Percentiles rank a stretch among this genome's conserved stretches.
Conservation (phyloP, 2,797 vertebrate species). For the Hirundo rustica region DNA sequence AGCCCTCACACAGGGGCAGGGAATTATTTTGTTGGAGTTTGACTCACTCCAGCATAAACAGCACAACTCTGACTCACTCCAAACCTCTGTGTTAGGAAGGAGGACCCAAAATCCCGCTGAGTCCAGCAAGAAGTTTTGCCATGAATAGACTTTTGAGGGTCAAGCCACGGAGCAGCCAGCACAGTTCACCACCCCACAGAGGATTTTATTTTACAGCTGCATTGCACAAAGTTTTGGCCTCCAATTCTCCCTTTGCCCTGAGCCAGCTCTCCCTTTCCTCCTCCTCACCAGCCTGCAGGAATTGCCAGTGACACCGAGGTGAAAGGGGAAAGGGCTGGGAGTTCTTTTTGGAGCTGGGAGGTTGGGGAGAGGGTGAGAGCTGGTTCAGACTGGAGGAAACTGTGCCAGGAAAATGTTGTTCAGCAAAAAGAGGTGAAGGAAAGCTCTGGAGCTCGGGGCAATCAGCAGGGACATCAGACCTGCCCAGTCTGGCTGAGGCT, state of each 20-base stretch:
- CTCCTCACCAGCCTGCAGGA: background rate
- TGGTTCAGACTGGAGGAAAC: conserved; percentile 33
- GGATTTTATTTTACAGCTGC: background rate
- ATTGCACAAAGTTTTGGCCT: background rate
- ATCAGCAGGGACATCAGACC: conserved; percentile 28
- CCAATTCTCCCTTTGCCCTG: background rate
- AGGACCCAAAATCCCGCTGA: background rate
- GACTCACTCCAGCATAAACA: background rate
- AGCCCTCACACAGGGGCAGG: background rate
- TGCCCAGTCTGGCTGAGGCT: conserved; percentile 34
- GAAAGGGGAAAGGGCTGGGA: background rate
- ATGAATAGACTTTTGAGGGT: background rate
- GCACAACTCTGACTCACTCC: background rate
- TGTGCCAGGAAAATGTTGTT: background rate
- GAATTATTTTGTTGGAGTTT: background rate
- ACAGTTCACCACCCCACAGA: background rate
- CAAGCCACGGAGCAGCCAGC: background rate
- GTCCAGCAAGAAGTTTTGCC: background rate
- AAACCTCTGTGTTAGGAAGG: background rate
- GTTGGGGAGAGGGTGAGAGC: background rate
- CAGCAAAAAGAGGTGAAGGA: background rate
- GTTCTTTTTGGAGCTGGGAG: background rate
- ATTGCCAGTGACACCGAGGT: background rate
- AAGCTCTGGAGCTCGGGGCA: background rate
- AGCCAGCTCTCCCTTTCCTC: background rate